phyloP scores from a whole-genome alignment of 2,888 invertebrate genomes.

The Polymixis flavicincta region DNA sequence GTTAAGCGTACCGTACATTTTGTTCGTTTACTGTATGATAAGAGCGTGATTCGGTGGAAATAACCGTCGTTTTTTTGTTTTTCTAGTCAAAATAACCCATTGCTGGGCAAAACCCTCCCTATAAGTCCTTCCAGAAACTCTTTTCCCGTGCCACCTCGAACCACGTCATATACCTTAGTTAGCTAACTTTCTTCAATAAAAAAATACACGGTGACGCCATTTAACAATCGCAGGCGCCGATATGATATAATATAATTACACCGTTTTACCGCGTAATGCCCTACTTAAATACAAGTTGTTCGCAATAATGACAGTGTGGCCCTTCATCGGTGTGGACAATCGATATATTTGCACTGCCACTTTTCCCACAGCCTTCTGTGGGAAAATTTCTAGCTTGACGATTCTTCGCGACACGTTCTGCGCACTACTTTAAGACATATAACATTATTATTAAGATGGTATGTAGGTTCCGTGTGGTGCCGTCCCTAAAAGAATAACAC shows the following conservation, averaged over 20 bases:
- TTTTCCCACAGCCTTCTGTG: background rate
- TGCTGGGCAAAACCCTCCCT: too few relatives aligned
- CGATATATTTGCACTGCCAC: slow-evolving; percentile 58
- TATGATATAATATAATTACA: slow-evolving; percentile 17
- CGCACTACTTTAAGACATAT: background rate
- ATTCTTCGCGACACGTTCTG: slow-evolving; percentile 7
- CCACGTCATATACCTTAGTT: too few relatives aligned
- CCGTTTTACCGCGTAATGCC: slow-evolving; percentile 6
- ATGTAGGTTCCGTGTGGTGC: too few relatives aligned
- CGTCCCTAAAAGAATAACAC: too few relatives aligned
- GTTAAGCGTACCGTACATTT: too few relatives aligned
- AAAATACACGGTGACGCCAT: background rate
- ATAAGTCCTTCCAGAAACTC: too few relatives aligned
- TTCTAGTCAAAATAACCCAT: too few relatives aligned
- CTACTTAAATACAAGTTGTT: slow-evolving; percentile 15
- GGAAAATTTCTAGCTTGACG: slow-evolving; percentile 35
- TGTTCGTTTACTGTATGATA: too few relatives aligned
- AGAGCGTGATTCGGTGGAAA: too few relatives aligned
- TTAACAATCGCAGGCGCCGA: slow-evolving; percentile 10
- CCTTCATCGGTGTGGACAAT: slow-evolving; percentile 23
- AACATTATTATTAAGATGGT: background rate
- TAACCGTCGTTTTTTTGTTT: too few relatives aligned
- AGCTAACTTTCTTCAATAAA: background rate
- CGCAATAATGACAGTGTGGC: slow-evolving; percentile 26
- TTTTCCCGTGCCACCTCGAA: too few relatives aligned